These are phyloP conservation scores for Dromaius novaehollandiae DNA, from an alignment of 2,113 vertebrate genomes.

Conservation along the genomic window DNA sequence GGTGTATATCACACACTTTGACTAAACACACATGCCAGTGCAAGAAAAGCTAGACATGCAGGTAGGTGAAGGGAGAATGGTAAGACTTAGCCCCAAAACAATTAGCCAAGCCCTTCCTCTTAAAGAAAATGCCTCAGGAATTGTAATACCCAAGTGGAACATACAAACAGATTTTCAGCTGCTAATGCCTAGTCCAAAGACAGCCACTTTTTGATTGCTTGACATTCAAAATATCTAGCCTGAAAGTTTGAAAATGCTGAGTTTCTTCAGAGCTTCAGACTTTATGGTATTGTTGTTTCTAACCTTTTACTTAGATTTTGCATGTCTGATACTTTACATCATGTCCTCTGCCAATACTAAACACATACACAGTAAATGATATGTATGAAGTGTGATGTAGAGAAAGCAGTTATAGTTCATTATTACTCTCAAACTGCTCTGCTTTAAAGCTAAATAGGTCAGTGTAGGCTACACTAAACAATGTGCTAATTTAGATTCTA, in stretches of 20 bases:
- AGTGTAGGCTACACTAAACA: conserved; percentile 51
- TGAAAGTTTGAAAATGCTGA: conserved; percentile 8
- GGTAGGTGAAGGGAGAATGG: not conserved
- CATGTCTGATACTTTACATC: not conserved
- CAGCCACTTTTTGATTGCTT: not conserved
- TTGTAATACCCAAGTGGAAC: not conserved
- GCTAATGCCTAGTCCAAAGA: not conserved
- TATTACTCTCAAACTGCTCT: conserved; percentile 39
- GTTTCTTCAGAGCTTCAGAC: not conserved
- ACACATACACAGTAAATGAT: conserved; percentile 28
- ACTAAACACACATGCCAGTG: not conserved
- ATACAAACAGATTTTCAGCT: not conserved
- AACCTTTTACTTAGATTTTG: not conserved
- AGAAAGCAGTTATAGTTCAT: conserved; percentile 32
- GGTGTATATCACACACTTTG: not conserved
- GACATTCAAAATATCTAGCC: not conserved
- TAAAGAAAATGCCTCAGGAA: not conserved
- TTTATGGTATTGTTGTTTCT: not conserved
- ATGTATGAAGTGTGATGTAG: not conserved
- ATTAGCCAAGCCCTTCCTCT: not conserved
- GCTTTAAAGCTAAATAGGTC: conserved; percentile 66
- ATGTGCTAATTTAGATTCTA: conserved; percentile 58
- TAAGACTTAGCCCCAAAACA: not conserved
- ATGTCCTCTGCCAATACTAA: conserved; percentile 4
- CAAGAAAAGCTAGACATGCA: not conserved